Evolutionary conservation across 2,113 vertebrate genomes (phyloP), one percentile per base, ranked within the genome.

Genomic region (Odontophorus gujanensis): DNA sequence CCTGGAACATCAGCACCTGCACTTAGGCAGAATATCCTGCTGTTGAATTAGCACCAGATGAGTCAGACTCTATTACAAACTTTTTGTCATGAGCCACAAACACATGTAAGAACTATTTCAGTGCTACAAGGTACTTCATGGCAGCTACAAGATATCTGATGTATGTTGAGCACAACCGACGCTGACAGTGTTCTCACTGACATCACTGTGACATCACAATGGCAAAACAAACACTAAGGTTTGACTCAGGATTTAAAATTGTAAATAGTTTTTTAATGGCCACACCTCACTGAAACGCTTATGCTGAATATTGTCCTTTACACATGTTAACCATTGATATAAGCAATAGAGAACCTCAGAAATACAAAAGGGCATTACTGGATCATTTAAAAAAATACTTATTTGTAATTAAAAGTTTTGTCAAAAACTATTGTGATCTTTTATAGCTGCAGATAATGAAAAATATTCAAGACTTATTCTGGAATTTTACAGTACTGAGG

Each of bases 351-450:
- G 65, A 90, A 82, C 57, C 26, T 89, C 38, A 85, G 83, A 87
- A 91, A 71, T 90, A 92, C 69, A 83, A 87, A 93, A 85, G 32
- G 34, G 34, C 7, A 15, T 92, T 92, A 85, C 20, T 38, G 73
- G 81, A 72, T 91, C 1, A 84, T 90, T 93, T 90, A 55, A 74
- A 96, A 96, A 96, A 91, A 92, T 86, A 94, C 47, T 82, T 88
- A 66, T 87, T 76, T 92, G 34, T 91, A 81, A 83, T 89, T 87
- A 90, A 86, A 93, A 93, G 65, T 91, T 94, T 63, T 82, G 45
- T 94, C 75, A 82, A 93, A 93, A 96, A 93, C 87, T 94, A 95
- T 45, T 66, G 50, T 89, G 81, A 85, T 91, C 50, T 94, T 92
- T 84, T 48, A 93, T 24, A 94, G 61, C 18, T 87, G 85, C 57